Evolutionary conservation across 2,888 invertebrate species (phyloP).

Genomic region (Ochlodes sylvanus): DNA sequence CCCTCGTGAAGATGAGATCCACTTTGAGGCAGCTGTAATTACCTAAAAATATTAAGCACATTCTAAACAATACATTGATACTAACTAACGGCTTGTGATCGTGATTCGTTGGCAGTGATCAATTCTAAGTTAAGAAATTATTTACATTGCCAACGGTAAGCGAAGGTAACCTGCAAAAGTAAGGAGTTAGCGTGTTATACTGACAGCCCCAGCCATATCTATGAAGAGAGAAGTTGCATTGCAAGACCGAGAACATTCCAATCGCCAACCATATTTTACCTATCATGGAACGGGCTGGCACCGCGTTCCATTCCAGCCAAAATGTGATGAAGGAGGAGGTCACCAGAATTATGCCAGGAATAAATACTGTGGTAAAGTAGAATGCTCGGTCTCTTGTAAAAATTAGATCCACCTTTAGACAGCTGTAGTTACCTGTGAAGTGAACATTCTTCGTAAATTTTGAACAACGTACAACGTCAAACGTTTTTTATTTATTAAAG

Average conservation of each 20-base stretch:
- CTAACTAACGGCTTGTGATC: constrained; percentile 49
- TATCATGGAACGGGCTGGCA: constrained; percentile 95
- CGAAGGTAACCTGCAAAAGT: constrained; percentile 63
- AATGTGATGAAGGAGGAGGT: constrained; percentile 95
- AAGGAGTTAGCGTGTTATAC: constrained; percentile 71
- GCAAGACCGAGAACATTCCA: constrained; percentile 73
- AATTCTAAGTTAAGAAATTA: constrained; percentile 44
- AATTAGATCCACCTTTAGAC: constrained; percentile 93
- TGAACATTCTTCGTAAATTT: constrained; percentile 69
- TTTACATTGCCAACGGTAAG: constrained; percentile 66
- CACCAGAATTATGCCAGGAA: constrained; percentile 95
- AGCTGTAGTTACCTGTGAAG: constrained; percentile 93
- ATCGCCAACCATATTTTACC: constrained; percentile 85
- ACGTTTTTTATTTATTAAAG: constrained; percentile 32
- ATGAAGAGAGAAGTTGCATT: constrained; percentile 67
- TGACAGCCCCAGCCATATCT: constrained; percentile 76
- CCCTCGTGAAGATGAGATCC: constrained; percentile 96
- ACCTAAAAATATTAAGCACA: constrained; percentile 87
- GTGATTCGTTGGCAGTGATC: constrained; percentile 52
- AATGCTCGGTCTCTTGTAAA: constrained; percentile 95
- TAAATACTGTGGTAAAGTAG: constrained; percentile 96
- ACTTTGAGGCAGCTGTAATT: constrained; percentile 98
- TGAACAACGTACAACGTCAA: constrained; percentile 52
- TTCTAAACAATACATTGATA: constrained; percentile 64
- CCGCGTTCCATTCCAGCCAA: constrained; percentile 96